phyloP scores from a whole-genome alignment of 2,888 invertebrate species.

The Sialis fuliginosa region DNA sequence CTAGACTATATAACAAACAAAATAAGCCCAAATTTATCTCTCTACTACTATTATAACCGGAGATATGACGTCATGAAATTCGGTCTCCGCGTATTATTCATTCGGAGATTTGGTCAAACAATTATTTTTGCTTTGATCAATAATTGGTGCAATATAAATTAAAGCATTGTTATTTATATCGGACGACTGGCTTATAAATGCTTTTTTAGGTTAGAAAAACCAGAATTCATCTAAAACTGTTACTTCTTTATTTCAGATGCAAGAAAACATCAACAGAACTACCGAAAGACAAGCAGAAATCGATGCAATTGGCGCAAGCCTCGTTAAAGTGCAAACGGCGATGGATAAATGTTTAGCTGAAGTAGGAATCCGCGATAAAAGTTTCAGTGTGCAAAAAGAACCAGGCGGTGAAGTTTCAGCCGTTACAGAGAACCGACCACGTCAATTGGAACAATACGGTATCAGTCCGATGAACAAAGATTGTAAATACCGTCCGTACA shows the following conservation, averaged over 20 bases:
- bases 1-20: no score
- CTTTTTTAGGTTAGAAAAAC: no score
- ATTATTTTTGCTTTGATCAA: no score
- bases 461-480: not conserved
- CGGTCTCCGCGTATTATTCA: no score
- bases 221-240: not conserved
- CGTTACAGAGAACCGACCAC: not conserved
- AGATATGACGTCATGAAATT: no score
- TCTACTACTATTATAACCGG: not conserved
- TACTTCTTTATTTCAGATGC: slow-evolving; percentile 14
- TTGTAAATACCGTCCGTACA: not conserved
- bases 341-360: slow-evolving; percentile 20
- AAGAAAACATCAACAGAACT: slow-evolving; percentile 16
- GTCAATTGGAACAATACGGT: slow-evolving; percentile 1
- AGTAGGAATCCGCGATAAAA: slow-evolving; percentile 12
- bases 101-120: no score
- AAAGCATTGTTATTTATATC: no score
- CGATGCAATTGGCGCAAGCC: slow-evolving; percentile 14
- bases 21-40: not conserved
- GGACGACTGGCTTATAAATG: no score
- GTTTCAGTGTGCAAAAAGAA: not conserved
- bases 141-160: no score
- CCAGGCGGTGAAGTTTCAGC: not conserved
- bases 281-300: slow-evolving; percentile 17
- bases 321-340: slow-evolving; percentile 15